Evolutionary conservation across 2,888 invertebrate species (phyloP).

Genomic region (Incurvaria masculella): DNA sequence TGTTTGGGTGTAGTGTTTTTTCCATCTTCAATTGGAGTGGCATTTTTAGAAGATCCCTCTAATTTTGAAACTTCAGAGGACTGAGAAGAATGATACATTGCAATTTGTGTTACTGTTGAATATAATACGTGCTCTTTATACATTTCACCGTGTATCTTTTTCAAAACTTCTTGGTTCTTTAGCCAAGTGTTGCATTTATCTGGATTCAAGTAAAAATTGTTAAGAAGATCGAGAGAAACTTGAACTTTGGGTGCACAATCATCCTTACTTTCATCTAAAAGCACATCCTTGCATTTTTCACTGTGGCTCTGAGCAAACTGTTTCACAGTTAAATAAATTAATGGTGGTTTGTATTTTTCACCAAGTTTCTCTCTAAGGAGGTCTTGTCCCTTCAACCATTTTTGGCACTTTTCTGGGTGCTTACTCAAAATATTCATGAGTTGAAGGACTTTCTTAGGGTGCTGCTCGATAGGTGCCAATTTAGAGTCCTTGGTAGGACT

Average conservation of each 20-base stretch:
- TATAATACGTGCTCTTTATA: not conserved
- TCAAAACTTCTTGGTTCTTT: not conserved
- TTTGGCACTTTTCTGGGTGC: not conserved
- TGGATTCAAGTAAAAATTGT: not conserved
- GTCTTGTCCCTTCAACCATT: not conserved
- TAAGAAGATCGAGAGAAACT: not conserved
- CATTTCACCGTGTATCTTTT: not conserved
- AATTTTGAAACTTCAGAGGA: no score
- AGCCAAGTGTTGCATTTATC: not conserved
- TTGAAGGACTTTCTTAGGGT: not conserved
- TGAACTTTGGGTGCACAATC: not conserved
- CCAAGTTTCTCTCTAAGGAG: not conserved
- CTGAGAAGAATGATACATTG: not conserved
- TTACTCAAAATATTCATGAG: not conserved
- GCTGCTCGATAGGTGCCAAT: no score
- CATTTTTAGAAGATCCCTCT: no score
- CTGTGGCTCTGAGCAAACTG: not conserved
- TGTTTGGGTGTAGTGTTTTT: no score
- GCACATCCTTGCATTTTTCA: not conserved
- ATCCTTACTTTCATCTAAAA: no score
- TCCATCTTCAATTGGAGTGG: no score
- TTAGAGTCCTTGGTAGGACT: no score
- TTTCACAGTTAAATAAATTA: not conserved
- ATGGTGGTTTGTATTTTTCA: not conserved
- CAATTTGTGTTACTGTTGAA: not conserved